Conservation (phyloP, 2,113 vertebrate species). For the Malurus melanocephalus region DNA sequence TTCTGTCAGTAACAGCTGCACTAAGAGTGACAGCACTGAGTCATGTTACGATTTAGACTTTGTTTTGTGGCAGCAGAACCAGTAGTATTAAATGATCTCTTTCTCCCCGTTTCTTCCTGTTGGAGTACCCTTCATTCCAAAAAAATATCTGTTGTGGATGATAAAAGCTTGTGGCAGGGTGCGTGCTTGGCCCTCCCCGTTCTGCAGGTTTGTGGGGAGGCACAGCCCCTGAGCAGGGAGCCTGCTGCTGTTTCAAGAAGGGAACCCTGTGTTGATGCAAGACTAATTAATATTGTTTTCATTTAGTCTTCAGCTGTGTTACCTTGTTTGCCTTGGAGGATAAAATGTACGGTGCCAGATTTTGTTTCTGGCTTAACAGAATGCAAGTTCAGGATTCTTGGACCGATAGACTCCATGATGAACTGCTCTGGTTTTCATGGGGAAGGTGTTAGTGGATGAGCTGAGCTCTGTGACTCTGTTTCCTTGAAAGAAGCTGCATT, state of each 20-base stretch:
- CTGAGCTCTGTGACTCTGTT: background rate
- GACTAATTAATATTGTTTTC: background rate
- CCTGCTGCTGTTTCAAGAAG: background rate
- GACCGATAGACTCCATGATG: background rate
- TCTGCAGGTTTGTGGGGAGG: background rate
- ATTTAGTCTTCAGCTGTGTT: background rate
- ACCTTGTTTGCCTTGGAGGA: background rate
- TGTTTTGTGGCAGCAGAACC: background rate
- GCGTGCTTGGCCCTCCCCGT: fast-evolving
- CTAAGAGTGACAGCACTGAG: background rate
- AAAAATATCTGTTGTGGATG: background rate
- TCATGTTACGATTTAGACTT: background rate
- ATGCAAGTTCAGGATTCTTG: background rate
- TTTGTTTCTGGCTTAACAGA: background rate
- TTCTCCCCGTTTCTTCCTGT: background rate
- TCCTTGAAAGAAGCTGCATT: background rate
- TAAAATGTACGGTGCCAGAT: background rate
- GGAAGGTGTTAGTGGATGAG: background rate
- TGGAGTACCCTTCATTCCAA: background rate
- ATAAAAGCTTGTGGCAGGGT: background rate
- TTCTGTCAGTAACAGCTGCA: background rate
- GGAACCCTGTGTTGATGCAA: background rate
- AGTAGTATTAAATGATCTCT: background rate
- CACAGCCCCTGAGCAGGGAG: background rate
- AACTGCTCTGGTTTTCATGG: background rate